These are phyloP conservation scores for Orthochromis indermauri DNA, from an alignment of 2,113 vertebrate species.

Conservation along the genomic window DNA sequence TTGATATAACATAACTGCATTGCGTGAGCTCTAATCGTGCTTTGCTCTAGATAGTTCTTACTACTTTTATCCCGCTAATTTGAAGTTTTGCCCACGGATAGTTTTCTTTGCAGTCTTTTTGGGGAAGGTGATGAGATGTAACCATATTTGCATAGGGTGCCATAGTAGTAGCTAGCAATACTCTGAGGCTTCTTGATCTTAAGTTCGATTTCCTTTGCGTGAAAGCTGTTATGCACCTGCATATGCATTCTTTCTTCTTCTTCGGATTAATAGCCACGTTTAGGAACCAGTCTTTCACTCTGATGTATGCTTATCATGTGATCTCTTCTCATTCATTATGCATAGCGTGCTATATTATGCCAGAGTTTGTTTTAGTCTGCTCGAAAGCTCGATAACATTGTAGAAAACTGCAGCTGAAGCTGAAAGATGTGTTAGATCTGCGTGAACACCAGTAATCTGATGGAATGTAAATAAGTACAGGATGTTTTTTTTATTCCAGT, in stretches of 20 bases:
- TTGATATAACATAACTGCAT: neutral
- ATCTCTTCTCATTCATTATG: constrained; percentile 9
- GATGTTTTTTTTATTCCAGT: neutral
- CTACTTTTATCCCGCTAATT: neutral
- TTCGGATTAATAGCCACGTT: neutral
- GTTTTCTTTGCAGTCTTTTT: neutral
- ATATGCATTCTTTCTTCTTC: neutral
- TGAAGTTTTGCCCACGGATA: neutral
- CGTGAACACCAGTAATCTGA: neutral
- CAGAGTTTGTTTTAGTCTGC: neutral
- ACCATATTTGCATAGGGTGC: neutral
- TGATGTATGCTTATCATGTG: neutral
- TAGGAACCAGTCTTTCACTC: neutral
- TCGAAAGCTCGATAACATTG: neutral
- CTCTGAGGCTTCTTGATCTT: neutral
- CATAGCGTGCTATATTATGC: neutral
- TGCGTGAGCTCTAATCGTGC: neutral
- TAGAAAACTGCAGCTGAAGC: neutral
- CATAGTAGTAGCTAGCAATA: neutral
- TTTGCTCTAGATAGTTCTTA: neutral
- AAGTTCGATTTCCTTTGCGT: neutral
- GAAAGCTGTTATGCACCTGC: neutral
- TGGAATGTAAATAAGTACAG: neutral
- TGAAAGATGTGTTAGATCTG: neutral
- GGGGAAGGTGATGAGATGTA: neutral